Evolutionary conservation across 2,113 vertebrate species (phyloP).

Genomic region (Pipra filicauda): DNA sequence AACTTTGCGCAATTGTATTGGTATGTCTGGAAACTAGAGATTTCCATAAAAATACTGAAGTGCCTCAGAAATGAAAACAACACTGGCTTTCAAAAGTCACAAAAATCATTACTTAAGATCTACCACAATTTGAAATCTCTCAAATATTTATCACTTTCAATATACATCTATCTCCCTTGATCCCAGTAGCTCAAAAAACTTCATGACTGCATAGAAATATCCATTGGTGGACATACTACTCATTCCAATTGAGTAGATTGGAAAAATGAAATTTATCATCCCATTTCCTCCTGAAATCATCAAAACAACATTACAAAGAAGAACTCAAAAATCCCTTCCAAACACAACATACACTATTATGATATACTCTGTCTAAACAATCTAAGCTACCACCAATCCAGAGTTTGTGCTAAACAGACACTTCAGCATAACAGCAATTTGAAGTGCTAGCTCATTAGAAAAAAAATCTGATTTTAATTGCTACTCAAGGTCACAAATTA

Average conservation of each 20-base stretch:
- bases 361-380: neutral
- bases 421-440: neutral
- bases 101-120: neutral
- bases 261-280: neutral
- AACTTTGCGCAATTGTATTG: neutral
- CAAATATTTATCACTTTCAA: neutral
- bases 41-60: neutral
- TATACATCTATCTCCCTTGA: neutral
- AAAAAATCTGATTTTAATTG: neutral
- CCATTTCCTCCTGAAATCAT: neutral
- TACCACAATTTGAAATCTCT: neutral
- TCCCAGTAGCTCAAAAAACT: neutral
- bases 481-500: neutral
- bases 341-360: neutral
- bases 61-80: neutral
- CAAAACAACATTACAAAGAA: neutral
- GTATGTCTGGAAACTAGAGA: neutral
- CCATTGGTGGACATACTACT: accelerated
- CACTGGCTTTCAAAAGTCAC: neutral
- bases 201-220: neutral
- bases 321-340: neutral
- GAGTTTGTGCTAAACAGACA: neutral
- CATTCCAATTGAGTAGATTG: neutral
- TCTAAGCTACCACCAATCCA: neutral
- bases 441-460: neutral